Evolutionary conservation across 1,140 invertebrate genomes (phyloP).

Genomic region (Stegodyphus mimosarum): DNA sequence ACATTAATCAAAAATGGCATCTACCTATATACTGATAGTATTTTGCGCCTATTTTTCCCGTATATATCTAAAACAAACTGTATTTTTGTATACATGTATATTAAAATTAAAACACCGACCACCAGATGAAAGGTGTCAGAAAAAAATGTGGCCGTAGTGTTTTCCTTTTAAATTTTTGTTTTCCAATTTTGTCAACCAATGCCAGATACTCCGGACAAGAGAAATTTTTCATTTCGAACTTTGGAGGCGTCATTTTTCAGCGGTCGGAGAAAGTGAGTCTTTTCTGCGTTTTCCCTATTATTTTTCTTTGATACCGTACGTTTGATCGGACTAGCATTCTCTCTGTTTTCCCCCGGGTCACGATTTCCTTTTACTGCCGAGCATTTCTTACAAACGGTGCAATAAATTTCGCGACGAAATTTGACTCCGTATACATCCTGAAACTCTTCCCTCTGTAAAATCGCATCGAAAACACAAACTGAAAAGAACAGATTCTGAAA

Average conservation of each 20-base stretch:
- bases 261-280: slow-evolving; percentile 24
- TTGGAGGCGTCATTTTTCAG: slow-evolving; percentile 53
- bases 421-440: slow-evolving; percentile 52
- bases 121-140: neutral
- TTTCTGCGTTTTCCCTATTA: slow-evolving; percentile 44
- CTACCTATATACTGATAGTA: too few species aligned
- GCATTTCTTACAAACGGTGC: slow-evolving; percentile 58
- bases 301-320: slow-evolving; percentile 40
- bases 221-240: slow-evolving; percentile 44
- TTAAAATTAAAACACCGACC: neutral
- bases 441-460: slow-evolving; percentile 52
- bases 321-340: slow-evolving; percentile 27
- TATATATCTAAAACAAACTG: too few species aligned
- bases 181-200: slow-evolving; percentile 13
- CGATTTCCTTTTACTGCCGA: slow-evolving; percentile 60
- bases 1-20: too few species aligned
- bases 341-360: slow-evolving; percentile 52
- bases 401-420: slow-evolving; percentile 60
- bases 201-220: slow-evolving; percentile 12
- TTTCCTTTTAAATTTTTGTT: neutral
- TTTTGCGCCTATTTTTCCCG: too few species aligned
- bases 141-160: neutral
- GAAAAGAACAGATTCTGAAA: slow-evolving; percentile 17
- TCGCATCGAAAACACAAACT: slow-evolving; percentile 16
- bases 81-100: too few species aligned